These are phyloP conservation scores for Pollenia griseotomentosa DNA, from an alignment of 2,888 invertebrate genomes.

Conservation along the genomic window DNA sequence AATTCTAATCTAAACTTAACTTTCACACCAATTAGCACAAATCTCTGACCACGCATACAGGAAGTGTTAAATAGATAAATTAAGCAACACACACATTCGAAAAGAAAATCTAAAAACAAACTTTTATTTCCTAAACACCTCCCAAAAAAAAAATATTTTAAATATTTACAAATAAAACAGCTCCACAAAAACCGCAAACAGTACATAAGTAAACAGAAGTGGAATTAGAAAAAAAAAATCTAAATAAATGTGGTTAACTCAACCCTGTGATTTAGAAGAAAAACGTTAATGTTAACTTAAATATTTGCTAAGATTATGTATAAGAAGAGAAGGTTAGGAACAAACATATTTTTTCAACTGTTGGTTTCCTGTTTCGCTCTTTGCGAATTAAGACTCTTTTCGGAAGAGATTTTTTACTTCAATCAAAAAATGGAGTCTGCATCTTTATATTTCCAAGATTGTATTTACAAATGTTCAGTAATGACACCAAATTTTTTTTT, in stretches of 20 bases:
- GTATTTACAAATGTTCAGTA: too few relatives aligned
- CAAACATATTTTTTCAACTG: too few relatives aligned
- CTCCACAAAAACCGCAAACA: slow-evolving; percentile 2
- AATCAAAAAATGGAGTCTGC: too few relatives aligned
- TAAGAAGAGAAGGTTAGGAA: too few relatives aligned
- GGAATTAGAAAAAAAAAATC: not conserved
- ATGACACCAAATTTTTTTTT: too few relatives aligned
- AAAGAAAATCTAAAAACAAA: not conserved
- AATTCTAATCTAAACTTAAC: not conserved
- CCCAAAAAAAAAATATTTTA: not conserved
- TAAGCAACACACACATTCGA: not conserved
- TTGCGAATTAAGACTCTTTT: too few relatives aligned
- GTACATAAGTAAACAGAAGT: not conserved
- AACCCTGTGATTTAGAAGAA: slow-evolving; percentile 20
- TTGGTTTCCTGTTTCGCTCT: too few relatives aligned
- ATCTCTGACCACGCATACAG: slow-evolving; percentile 43
- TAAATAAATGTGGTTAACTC: not conserved
- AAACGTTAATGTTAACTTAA: not conserved
- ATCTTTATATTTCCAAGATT: too few relatives aligned
- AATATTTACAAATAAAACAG: too few relatives aligned
- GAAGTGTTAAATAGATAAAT: slow-evolving; percentile 45
- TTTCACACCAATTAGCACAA: not conserved
- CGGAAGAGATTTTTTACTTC: too few relatives aligned
- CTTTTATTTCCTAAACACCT: slow-evolving; percentile 1
- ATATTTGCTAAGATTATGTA: too few relatives aligned